Evolutionary conservation across 2,113 vertebrate species (phyloP).

Genomic region (Platysternon megacephalum): DNA sequence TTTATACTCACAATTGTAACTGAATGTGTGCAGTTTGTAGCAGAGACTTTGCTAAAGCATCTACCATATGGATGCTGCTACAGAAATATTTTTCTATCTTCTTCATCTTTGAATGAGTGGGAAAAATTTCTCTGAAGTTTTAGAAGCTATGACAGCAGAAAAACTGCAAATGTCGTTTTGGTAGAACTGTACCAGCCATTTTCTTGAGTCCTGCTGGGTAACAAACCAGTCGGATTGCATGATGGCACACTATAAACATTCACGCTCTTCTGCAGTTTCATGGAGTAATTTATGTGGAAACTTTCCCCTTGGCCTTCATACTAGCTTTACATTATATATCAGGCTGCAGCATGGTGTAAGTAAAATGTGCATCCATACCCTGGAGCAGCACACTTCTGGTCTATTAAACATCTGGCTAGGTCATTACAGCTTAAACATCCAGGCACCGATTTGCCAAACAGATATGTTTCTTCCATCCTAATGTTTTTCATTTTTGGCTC

Average conservation of each 20-base stretch:
- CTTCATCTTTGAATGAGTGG: neutral
- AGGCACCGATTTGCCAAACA: neutral
- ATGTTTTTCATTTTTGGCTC: neutral
- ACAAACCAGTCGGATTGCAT: neutral
- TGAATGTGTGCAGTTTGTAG: neutral
- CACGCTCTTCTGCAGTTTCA: conserved; percentile 11
- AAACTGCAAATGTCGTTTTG: neutral
- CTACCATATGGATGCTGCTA: neutral
- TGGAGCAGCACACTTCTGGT: neutral
- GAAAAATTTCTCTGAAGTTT: conserved; percentile 3
- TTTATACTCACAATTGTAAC: neutral
- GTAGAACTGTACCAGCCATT: neutral
- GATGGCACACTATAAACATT: neutral
- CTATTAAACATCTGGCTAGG: neutral
- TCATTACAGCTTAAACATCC: neutral
- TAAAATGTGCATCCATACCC: neutral
- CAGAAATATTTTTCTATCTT: conserved; percentile 34
- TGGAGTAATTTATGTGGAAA: neutral
- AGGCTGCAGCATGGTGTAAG: neutral
- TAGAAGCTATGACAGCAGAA: neutral
- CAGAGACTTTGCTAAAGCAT: neutral
- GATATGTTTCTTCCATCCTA: neutral
- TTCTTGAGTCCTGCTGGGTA: neutral
- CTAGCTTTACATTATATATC: neutral
- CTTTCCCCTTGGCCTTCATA: neutral